Base-by-base conservation (phyloP, 2,113 vertebrate species). In the Alosa alosa region DNA sequence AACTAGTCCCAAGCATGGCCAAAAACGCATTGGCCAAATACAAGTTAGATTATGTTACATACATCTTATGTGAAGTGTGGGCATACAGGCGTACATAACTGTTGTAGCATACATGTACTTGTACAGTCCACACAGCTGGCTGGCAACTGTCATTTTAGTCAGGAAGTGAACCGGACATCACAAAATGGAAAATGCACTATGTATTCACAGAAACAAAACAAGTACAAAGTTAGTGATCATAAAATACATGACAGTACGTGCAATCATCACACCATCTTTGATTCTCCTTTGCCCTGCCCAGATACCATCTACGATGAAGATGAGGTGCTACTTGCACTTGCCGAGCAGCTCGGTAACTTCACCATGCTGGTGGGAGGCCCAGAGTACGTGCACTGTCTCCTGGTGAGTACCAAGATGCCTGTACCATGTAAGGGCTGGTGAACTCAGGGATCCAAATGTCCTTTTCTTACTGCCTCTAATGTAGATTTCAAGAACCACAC, bases 241-340 rank as follows among this genome's bases (percentile, higher is more conserved):
- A 22, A 44, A 49, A 60, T 60, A 17, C 11, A 36, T 36, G 1
- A 3, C 25, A 10, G 64, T 25, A 22, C 1, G 18, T 57, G 17
- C 52, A 57, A 20, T 20, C 18, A 11, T 60, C 4, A 22, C 18
- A 7, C 25, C 3, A 13, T 15, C 18, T 64, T 4, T 64, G 60
- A 22, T 64, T 64, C 6, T 1, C 3, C 84, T 18, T 20, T 72
- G 36, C 46, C 86, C 60, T 45, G 31, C 86, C 82, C 84, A 97
- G 97, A 98, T 90, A 98, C 97, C 64, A 98, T 98, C 89, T 98
- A 98, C 87, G 97, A 98, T 94, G 97, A 98, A 92, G 97, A 98
- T 91, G 97, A 98, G 88, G 97, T 98, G 44, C 95, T 98, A 0
- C 93, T 98, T 89, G 96, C 96, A 13, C 92, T 98, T 93, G 97